Evolutionary conservation across 1,140 invertebrate genomes (phyloP).

Genomic region (Sitophilus oryzae): DNA sequence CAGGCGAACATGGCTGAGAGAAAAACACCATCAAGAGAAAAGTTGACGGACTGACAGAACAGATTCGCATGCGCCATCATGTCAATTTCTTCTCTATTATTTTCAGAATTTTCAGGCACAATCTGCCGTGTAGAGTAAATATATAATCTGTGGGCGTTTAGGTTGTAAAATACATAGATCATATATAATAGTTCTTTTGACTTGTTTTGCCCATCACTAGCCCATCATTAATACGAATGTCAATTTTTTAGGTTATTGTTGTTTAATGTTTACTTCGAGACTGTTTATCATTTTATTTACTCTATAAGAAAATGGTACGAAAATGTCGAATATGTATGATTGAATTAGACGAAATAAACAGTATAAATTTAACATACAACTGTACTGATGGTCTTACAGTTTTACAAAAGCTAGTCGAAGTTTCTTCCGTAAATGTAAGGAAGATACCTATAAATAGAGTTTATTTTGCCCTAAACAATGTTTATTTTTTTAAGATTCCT

Average conservation of each 20-base stretch:
- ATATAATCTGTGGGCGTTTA: too few relatives aligned
- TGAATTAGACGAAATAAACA: not conserved
- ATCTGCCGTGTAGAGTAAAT: too few relatives aligned
- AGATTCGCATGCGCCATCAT: slow-evolving; percentile 3
- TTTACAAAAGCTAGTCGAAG: too few relatives aligned
- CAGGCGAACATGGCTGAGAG: slow-evolving; percentile 60
- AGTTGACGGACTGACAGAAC: not conserved
- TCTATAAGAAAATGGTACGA: not conserved
- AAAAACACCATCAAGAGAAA: slow-evolving; percentile 12
- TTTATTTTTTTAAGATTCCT: slow-evolving; percentile 5
- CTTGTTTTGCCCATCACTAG: too few relatives aligned
- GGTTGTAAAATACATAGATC: too few relatives aligned
- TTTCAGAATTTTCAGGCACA: too few relatives aligned
- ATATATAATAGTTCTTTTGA: too few relatives aligned
- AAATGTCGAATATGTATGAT: slow-evolving; percentile 6
- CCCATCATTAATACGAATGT: too few relatives aligned
- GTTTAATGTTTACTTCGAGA: too few relatives aligned
- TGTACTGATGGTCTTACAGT: too few relatives aligned
- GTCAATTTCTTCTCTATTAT: not conserved
- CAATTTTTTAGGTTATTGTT: too few relatives aligned
- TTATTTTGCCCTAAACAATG: not conserved
- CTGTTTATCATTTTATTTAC: too few relatives aligned
- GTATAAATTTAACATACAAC: not conserved
- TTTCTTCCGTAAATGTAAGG: slow-evolving; percentile 1
- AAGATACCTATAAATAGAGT: not conserved